Evolutionary conservation across 2,797 vertebrate species (phyloP), one percentile per base, ranked within the genome.

Genomic region (Phaenicophaeus curvirostris): DNA sequence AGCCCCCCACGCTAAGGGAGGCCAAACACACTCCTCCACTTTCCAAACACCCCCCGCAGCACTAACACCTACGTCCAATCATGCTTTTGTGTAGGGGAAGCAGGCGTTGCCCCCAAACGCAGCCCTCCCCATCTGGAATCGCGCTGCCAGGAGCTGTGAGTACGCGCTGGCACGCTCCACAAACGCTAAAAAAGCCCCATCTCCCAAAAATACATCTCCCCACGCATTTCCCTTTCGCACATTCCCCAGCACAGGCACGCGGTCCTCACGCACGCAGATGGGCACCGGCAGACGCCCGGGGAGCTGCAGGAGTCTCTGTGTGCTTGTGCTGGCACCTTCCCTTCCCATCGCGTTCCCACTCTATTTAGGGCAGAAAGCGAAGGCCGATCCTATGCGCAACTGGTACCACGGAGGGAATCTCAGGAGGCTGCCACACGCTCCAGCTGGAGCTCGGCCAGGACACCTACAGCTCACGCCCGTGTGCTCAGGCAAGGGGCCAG

Each of bases 361-460:
- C 86, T 83, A 50, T 86, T 92, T 71, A 90, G 92, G 91, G 94
- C 85, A 92, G 82, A 85, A 86, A 95, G 62, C 1, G 76, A 61
- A 69, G 95, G 87, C 58, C 15, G 2, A 81, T 57, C 66, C 87
- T 14, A 1, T 8, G 76, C 0, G 30, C 91, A 75, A 46, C 67
- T 27, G 68, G 92, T 74, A 62, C 61, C 41, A 68, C 65, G 25
- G 58, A 62, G 94, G 79, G 48, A 78, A 53, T 73, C 82, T 81
- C 82, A 6, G 85, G 94, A 93, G 91, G 89, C 79, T 93, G 79
- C 87, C 13, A 42, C 11, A 87, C 88, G 89, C 94, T 94, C 82
- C 87, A 61, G 8, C 87, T 84, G 92, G 87, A 96, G 83, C 73
- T 54, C 7, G 48, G 87, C 92, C 96, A 94, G 94, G 76, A 93